Evolutionary conservation across 1,140 invertebrate species (phyloP).

Genomic region (Lasioglossum baleicum): DNA sequence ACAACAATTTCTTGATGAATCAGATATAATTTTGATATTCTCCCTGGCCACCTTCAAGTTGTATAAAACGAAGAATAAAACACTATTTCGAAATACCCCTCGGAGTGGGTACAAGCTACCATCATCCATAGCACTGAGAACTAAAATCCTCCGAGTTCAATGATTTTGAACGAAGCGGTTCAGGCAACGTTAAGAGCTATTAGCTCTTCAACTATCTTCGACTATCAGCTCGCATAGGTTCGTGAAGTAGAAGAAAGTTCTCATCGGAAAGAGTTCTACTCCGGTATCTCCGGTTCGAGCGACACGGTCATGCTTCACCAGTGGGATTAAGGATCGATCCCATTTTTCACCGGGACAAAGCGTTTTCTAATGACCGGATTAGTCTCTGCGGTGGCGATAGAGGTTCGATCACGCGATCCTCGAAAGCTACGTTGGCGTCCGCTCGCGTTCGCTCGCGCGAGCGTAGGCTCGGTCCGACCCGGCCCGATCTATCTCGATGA

Average conservation of each 20-base stretch:
- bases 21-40: no score
- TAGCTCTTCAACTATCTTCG: no score
- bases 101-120: no score
- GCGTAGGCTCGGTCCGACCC: background rate
- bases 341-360: conserved; percentile 43
- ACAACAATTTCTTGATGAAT: no score
- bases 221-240: background rate
- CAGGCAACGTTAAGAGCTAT: no score
- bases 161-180: no score
- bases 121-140: no score
- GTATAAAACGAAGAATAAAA: no score
- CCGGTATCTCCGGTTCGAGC: background rate
- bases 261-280: background rate
- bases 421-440: conserved; percentile 12
- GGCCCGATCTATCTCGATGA: conserved; percentile 31
- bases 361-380: conserved; percentile 45
- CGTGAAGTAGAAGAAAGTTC: background rate
- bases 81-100: no score
- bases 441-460: background rate
- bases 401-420: conserved; percentile 40
- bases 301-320: background rate
- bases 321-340: conserved; percentile 22
- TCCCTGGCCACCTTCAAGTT: no score
- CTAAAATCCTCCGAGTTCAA: no score
- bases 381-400: conserved; percentile 30